A percentile compares a stretch with the other conserved stretches of the same genome.
These are phyloP conservation scores for Brachionus rotundiformis DNA, from an alignment of 1,140 invertebrate species.

Conservation along the genomic window DNA sequence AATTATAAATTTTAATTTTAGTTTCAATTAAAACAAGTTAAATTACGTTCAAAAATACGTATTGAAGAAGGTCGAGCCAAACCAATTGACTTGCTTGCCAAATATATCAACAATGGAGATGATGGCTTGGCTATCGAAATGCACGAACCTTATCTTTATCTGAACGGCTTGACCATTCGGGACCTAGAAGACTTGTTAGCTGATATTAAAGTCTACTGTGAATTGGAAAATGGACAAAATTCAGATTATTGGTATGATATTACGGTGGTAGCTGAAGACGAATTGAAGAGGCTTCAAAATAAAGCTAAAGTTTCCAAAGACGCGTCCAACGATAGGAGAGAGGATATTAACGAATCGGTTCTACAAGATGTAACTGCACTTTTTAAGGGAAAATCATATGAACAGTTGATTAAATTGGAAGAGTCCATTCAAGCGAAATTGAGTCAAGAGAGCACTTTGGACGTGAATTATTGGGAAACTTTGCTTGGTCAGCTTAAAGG, in stretches of 20 bases:
- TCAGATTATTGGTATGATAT: constrained; percentile 95
- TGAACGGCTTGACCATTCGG: constrained; percentile 83
- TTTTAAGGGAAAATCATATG: constrained; percentile 89
- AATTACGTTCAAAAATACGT: constrained; percentile 84
- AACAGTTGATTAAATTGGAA: constrained; percentile 79
- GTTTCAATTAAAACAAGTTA: constrained; percentile 65
- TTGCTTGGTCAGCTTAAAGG: constrained; percentile 88
- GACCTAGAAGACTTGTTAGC: constrained; percentile 96
- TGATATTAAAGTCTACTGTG: constrained; percentile 81
- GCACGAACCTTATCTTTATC: constrained; percentile 94
- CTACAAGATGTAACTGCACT: constrained; percentile 82
- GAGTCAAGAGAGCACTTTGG: constrained; percentile 78
- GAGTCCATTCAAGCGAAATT: constrained; percentile 80
- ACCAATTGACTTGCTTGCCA: constrained; percentile 93
- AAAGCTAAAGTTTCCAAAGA: constrained; percentile 65
- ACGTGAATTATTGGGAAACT: constrained; percentile 96
- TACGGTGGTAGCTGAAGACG: constrained; percentile 90
- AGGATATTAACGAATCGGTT: constrained; percentile 90
- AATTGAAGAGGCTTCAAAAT: constrained; percentile 80
- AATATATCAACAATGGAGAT: constrained; percentile 88
- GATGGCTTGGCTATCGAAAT: constrained; percentile 82
- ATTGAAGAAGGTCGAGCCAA: constrained; percentile 94
- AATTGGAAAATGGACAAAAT: constrained; percentile 75
- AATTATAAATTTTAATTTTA: not conserved
- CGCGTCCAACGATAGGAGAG: constrained; percentile 70